These are phyloP conservation scores for Mycteria americana DNA, from an alignment of 2,797 vertebrate genomes.

Conservation along the genomic window DNA sequence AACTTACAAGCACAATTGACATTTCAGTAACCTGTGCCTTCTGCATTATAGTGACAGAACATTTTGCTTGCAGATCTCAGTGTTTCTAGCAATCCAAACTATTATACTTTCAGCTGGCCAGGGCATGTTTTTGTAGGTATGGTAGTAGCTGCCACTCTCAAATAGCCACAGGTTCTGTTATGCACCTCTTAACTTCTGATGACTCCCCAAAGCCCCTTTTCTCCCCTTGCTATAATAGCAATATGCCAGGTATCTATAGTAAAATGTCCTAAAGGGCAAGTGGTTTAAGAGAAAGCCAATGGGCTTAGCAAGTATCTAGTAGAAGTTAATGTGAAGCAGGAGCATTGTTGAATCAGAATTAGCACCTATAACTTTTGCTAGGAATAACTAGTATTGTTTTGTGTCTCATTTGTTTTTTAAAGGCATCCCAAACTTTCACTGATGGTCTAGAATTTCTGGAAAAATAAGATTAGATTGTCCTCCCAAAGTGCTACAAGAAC, in stretches of 20 bases:
- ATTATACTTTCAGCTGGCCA: neutral
- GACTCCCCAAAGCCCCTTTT: neutral
- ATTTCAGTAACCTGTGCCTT: neutral
- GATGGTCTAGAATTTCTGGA: neutral
- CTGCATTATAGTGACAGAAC: neutral
- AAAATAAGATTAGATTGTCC: neutral
- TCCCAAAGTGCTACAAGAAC: conserved; percentile 23
- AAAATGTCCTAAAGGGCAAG: neutral
- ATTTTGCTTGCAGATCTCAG: neutral
- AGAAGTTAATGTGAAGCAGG: neutral
- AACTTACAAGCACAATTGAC: neutral
- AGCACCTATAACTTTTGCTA: neutral
- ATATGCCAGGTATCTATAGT: neutral
- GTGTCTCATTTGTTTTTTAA: neutral
- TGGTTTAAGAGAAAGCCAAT: neutral
- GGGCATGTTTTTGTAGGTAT: neutral
- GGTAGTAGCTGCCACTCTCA: neutral
- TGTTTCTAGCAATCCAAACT: neutral
- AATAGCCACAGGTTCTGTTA: neutral
- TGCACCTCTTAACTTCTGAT: neutral
- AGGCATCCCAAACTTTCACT: neutral
- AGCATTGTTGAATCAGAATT: neutral
- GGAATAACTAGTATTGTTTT: neutral
- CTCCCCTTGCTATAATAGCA: neutral
- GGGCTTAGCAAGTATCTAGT: neutral